Base-by-base conservation (phyloP, 2,113 vertebrate species). In the Blennius ocellaris region DNA sequence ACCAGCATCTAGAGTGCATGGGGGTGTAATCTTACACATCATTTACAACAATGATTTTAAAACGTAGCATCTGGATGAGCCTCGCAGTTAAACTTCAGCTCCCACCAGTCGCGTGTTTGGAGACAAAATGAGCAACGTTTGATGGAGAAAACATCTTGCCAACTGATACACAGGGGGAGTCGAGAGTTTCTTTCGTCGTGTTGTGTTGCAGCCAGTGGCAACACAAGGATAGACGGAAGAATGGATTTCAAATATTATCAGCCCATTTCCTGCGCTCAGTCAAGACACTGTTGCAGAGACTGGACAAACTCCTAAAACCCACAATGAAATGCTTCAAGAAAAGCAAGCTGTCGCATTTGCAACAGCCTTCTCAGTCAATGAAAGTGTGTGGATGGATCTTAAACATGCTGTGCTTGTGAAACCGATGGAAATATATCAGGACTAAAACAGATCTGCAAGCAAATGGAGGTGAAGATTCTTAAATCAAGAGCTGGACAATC, bases 331-430 rank as follows among this genome's bases (percentile, higher is more conserved):
- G 52, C 16, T 54, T 54, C 30, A n/a, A 36, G 6, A 54, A 37
- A 12, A 52, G 38, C 12, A 15, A 65, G 50, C 12, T 37, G 14
- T 44, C 36, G 40, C n/a, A 37, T 54, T 66, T 53, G 50, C 50
- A 66, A 54, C 43, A 54, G n/a, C 14, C 50, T 41, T 67, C 14
- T 15, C 1, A 45, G 40, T 37, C 64, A 38, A 37, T 55, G 49
- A 67, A 54, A 55, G 30, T 38, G 51, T 67, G 50, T 55, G n/a
- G 51, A 5, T 55, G 45, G 53, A 48, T 48, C 45, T 14, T 48
- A 15, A 65, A 52, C 8, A 63, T 50, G 15, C 5, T 37, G 17
- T 11, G 40, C 51, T 21, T 66, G 21, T 50, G 16, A 39, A 54
- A 14, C 12, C 63, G 44, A 37, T 4, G 21, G 21, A 66, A 66